Conservation (phyloP, 1,140 invertebrate genomes). For the Rhagoletis zephyria region DNA sequence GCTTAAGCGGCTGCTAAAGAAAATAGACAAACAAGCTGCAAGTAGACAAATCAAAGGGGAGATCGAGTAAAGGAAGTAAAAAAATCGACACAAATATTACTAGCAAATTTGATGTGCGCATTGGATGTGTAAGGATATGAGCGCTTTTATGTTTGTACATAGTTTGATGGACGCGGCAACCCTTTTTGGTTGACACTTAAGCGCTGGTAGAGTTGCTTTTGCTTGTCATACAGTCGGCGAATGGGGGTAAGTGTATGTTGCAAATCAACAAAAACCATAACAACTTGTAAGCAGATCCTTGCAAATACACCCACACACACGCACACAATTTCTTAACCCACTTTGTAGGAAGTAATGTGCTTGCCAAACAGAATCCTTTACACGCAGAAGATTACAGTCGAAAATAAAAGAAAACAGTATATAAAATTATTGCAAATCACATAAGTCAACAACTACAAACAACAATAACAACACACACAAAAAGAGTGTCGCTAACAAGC, state of each 20-base stretch:
- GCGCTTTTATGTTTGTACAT: neutral
- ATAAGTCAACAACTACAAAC: slow-evolving; percentile 64
- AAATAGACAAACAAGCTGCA: slow-evolving; percentile 29
- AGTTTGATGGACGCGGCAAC: slow-evolving; percentile 45
- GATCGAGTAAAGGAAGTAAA: neutral
- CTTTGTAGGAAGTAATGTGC: neutral
- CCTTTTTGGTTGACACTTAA: slow-evolving; percentile 12
- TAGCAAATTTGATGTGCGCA: slow-evolving; percentile 61
- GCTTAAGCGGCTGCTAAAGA: slow-evolving; percentile 40
- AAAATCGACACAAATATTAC: neutral
- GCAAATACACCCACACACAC: neutral
- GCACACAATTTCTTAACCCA: neutral
- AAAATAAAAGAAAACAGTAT: slow-evolving; percentile 54
- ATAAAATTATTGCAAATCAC: slow-evolving; percentile 69
- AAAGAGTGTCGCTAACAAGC: slow-evolving; percentile 7
- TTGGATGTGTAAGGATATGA: neutral
- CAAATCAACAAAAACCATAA: neutral
- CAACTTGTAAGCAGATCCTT: neutral
- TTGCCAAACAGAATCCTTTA: neutral
- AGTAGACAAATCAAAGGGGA: neutral
- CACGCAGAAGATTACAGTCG: neutral
- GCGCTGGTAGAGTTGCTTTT: neutral
- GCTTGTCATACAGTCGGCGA: neutral
- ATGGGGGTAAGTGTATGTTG: neutral
- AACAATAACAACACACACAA: slow-evolving; percentile 53